These are phyloP conservation scores for Zaprionus capensis DNA, from an alignment of 1,140 invertebrate genomes.

Conservation along the genomic window DNA sequence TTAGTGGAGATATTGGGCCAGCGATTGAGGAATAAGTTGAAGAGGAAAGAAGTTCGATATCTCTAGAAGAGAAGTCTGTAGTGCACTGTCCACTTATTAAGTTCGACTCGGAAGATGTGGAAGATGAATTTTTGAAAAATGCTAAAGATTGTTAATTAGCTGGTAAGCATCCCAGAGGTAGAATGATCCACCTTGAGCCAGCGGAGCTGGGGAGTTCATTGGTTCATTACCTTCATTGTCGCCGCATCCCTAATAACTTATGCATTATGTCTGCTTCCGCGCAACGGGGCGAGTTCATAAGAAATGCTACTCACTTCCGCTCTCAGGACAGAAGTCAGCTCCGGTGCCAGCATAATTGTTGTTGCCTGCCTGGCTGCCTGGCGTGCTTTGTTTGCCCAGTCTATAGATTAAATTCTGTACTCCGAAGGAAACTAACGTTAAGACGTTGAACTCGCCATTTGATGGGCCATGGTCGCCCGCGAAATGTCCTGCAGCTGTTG, in stretches of 20 bases:
- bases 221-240: slow-evolving; percentile 41
- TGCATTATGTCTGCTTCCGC: slow-evolving; percentile 38
- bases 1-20: not conserved
- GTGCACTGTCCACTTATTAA: no score
- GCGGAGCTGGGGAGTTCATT: not conserved
- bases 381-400: slow-evolving; percentile 42
- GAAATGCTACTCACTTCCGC: slow-evolving; percentile 42
- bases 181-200: not conserved
- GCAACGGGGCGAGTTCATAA: slow-evolving; percentile 22
- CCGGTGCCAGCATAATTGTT: slow-evolving; percentile 32
- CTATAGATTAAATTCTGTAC: slow-evolving; percentile 38
- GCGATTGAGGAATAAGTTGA: not conserved
- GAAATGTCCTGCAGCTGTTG: slow-evolving; percentile 22
- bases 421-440: slow-evolving; percentile 12
- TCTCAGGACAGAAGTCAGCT: slow-evolving; percentile 23
- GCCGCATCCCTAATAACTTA: slow-evolving; percentile 39
- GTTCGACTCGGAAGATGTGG: no score
- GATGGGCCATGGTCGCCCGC: slow-evolving; percentile 11
- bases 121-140: not conserved
- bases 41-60: not conserved
- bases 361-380: slow-evolving; percentile 11
- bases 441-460: slow-evolving; percentile 9
- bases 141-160: not conserved
- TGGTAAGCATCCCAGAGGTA: not conserved
- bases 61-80: no score